Conservation (phyloP, 64 coral and sea anemone species). For the Montipora foliosa region DNA sequence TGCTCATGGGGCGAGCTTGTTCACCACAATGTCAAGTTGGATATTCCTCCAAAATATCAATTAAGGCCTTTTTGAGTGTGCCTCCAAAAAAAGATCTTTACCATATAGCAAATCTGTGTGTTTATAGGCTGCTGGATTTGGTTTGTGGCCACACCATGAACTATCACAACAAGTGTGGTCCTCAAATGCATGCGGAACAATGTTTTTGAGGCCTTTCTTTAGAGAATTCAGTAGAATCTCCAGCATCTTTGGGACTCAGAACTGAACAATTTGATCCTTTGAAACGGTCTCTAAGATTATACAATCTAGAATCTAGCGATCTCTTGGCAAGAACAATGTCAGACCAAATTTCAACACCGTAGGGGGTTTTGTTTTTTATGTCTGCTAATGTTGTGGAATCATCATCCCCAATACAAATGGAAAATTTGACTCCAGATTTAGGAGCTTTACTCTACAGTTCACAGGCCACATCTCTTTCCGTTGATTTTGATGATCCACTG, state of each 20-base stretch:
- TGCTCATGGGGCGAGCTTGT: too few species aligned
- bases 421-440: slow-evolving; percentile 63
- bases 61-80: too few species aligned
- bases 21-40: too few species aligned
- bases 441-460: slow-evolving; percentile 48
- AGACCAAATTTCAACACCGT: slow-evolving; percentile 59
- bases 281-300: not conserved
- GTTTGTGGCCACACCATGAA: slow-evolving; percentile 55
- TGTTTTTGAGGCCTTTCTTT: slow-evolving; percentile 15
- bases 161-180: slow-evolving; percentile 47
- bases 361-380: slow-evolving; percentile 39
- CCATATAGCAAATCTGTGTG: too few species aligned
- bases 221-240: not conserved
- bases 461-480: slow-evolving; percentile 43
- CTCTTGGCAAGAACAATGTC: slow-evolving; percentile 52
- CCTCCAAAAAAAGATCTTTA: too few species aligned
- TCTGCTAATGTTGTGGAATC: slow-evolving; percentile 76
- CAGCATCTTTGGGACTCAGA: slow-evolving; percentile 21
- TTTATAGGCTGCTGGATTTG: not conserved
- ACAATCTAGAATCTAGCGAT: slow-evolving; percentile 41
- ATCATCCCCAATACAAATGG: slow-evolving; percentile 77
- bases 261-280: slow-evolving; percentile 35
- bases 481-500: slow-evolving; percentile 75
- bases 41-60: too few species aligned
- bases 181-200: slow-evolving; percentile 76